Conservation (phyloP, 1,140 invertebrate species). For the Drosophila pandora region DNA sequence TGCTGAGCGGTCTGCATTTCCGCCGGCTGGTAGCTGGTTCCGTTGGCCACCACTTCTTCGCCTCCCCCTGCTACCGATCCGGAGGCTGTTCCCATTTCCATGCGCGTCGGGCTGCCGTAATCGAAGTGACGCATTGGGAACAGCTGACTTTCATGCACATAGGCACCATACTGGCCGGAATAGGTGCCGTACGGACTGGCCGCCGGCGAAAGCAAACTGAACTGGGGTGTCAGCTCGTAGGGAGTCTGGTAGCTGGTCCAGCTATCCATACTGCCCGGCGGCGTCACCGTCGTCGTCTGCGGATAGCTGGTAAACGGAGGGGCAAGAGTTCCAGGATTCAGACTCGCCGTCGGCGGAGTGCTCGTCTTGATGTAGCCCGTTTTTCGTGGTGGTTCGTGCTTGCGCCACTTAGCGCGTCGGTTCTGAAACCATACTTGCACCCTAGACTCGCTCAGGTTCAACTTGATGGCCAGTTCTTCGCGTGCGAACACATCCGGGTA, state of each 20-base stretch:
- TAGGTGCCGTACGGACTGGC: constrained; percentile 86
- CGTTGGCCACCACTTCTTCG: constrained; percentile 52
- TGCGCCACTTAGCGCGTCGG: constrained; percentile 98
- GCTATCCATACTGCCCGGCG: constrained; percentile 87
- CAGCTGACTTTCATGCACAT: constrained; percentile 81
- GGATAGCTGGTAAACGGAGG: constrained; percentile 87
- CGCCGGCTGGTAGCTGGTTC: constrained; percentile 54
- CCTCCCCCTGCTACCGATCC: constrained; percentile 44
- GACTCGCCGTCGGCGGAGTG: constrained; percentile 85
- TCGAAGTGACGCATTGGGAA: constrained; percentile 83
- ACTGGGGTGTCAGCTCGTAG: constrained; percentile 89
- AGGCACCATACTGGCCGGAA: constrained; percentile 80
- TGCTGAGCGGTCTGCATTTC: constrained; percentile 55
- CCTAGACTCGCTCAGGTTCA: constrained; percentile 95
- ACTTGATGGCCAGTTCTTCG: constrained; percentile 95
- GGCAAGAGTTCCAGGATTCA: constrained; percentile 86
- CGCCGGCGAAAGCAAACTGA: constrained; percentile 89
- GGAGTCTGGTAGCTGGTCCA: constrained; percentile 90
- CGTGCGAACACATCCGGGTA: constrained; percentile 98
- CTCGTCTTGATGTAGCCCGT: constrained; percentile 89
- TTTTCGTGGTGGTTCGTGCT: constrained; percentile 98
- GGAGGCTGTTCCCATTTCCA: constrained; percentile 59
- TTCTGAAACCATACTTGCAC: constrained; percentile 95
- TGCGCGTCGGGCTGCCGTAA: constrained; percentile 78
- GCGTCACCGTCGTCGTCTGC: constrained; percentile 86